Evolutionary conservation across 2,113 vertebrate species (phyloP).

Genomic region (Oncorhynchus masou): DNA sequence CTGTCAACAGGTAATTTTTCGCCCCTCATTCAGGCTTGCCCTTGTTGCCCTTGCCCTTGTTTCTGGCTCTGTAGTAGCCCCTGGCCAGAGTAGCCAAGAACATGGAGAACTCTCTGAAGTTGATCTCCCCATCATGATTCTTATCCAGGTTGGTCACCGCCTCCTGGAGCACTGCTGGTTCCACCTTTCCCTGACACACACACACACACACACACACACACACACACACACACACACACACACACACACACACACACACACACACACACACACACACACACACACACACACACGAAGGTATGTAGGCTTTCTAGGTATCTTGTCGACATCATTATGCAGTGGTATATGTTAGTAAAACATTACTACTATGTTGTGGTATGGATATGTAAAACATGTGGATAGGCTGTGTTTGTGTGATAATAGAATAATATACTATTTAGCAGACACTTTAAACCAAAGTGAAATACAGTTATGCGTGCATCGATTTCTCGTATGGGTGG

Average conservation of each 20-base stretch:
- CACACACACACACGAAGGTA: not conserved
- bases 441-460: too few species aligned
- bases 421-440: too few species aligned
- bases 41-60: slow-evolving; percentile 37
- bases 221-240: not conserved
- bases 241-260: not conserved
- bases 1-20: slow-evolving; percentile 10
- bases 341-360: too few species aligned
- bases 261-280: not conserved
- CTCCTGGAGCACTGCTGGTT: slow-evolving; percentile 51
- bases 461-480: not conserved
- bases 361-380: too few species aligned
- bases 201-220: not conserved
- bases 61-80: slow-evolving; percentile 56
- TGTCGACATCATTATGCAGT: too few species aligned
- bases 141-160: slow-evolving; percentile 64
- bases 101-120: slow-evolving; percentile 67
- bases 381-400: too few species aligned
- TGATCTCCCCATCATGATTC: slow-evolving; percentile 69
- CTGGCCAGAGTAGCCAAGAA: slow-evolving; percentile 57
- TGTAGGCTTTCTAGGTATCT: too few species aligned
- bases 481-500: too few species aligned
- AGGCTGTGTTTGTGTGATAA: too few species aligned
- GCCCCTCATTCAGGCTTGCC: slow-evolving; percentile 5
- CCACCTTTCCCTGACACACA: slow-evolving; percentile 52